These are phyloP conservation scores for Brachylomia viminalis DNA, from an alignment of 2,888 invertebrate species.

Conservation along the genomic window DNA sequence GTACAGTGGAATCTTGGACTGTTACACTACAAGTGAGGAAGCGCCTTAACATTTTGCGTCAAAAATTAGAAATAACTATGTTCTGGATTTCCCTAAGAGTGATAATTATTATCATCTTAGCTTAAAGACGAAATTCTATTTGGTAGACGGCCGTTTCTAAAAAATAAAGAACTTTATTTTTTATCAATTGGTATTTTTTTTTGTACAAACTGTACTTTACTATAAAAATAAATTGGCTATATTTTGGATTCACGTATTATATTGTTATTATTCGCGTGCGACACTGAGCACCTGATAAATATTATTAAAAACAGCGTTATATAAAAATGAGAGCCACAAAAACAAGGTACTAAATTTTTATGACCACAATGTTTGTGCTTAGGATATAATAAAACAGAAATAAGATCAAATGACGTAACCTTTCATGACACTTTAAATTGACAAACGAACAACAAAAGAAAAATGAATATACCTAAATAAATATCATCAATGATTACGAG, in stretches of 20 bases:
- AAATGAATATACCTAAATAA: neutral
- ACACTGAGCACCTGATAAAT: slow-evolving; percentile 16
- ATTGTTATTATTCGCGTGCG: slow-evolving; percentile 12
- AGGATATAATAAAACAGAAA: slow-evolving; percentile 52
- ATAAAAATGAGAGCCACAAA: slow-evolving; percentile 37
- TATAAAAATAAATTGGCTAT: slow-evolving; percentile 15
- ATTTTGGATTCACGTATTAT: slow-evolving; percentile 10
- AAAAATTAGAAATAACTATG: neutral
- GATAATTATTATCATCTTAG: neutral
- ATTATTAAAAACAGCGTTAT: slow-evolving; percentile 17
- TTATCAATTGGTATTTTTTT: neutral
- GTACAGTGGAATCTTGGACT: no score
- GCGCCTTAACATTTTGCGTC: neutral
- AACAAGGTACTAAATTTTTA: slow-evolving; percentile 60
- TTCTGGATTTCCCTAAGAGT: neutral
- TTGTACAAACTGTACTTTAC: neutral
- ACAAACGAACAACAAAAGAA: slow-evolving; percentile 19
- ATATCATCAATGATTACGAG: slow-evolving; percentile 21
- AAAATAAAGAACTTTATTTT: neutral
- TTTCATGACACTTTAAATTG: slow-evolving; percentile 39
- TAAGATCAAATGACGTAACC: slow-evolving; percentile 37
- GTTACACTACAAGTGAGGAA: no score
- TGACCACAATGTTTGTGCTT: slow-evolving; percentile 43
- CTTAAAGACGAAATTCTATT: neutral
- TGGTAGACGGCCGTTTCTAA: neutral